Conservation (phyloP, 1,140 invertebrate species). For the Andricus grossulariae region DNA sequence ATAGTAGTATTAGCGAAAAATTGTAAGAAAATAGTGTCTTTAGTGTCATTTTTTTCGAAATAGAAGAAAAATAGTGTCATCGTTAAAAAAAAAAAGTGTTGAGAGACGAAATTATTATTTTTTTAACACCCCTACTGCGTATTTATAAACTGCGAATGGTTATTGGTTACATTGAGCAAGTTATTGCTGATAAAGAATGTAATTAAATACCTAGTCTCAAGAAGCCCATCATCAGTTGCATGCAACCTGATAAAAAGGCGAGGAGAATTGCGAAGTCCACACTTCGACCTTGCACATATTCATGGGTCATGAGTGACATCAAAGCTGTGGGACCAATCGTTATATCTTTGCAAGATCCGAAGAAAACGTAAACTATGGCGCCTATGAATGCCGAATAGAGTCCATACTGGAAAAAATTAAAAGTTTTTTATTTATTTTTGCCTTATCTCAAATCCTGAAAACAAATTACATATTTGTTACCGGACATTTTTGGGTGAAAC, state of each 20-base stretch:
- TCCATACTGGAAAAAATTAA: conserved; percentile 83
- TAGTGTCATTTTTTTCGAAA: too few species aligned
- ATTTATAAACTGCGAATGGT: not conserved
- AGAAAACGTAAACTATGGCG: conserved; percentile 91
- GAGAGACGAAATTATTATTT: too few species aligned
- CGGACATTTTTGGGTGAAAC: too few species aligned
- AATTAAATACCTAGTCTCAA: conserved; percentile 82
- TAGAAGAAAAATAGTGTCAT: too few species aligned
- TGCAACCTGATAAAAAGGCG: conserved; percentile 88
- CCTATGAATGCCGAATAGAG: conserved; percentile 95
- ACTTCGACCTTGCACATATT: conserved; percentile 82
- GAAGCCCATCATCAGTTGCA: conserved; percentile 89
- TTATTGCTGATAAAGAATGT: not conserved
- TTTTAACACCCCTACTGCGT: too few species aligned
- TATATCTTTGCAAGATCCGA: conserved; percentile 94
- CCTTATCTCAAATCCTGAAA: not conserved
- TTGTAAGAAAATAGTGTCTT: too few species aligned
- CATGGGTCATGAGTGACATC: conserved; percentile 88
- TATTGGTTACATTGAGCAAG: not conserved
- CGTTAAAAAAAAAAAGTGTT: too few species aligned
- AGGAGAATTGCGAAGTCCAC: conserved; percentile 89
- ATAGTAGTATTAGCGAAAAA: too few species aligned
- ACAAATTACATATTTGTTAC: too few species aligned
- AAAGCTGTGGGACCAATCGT: conserved; percentile 92
- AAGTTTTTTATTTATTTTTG: conserved; percentile 31